These are phyloP conservation scores for Seira musarum DNA, from an alignment of 2,888 invertebrate genomes.

Conservation along the genomic window DNA sequence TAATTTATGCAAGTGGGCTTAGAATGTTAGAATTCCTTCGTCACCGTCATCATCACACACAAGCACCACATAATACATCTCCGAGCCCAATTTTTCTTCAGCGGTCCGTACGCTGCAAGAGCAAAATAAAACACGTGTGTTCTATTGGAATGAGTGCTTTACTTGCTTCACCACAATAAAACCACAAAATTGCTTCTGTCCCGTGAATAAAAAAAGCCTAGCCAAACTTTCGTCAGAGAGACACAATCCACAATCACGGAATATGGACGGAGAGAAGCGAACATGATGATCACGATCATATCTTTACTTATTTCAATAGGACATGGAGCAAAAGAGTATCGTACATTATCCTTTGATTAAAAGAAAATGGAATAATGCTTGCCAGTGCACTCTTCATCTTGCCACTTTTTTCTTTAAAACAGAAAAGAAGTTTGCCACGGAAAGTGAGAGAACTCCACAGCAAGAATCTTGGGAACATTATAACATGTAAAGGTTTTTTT, in stretches of 20 bases:
- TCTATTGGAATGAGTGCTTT: neutral
- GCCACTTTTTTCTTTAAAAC: neutral
- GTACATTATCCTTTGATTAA: neutral
- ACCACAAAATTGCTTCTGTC: neutral
- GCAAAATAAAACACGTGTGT: neutral
- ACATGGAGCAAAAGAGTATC: neutral
- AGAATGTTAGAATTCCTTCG: slow-evolving; percentile 15
- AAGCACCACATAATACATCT: neutral
- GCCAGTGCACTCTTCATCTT: neutral
- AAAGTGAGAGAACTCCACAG: neutral
- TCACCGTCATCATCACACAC: slow-evolving; percentile 13
- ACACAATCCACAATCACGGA: neutral
- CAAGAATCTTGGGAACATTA: neutral
- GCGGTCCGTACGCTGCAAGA: neutral
- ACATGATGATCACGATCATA: no score
- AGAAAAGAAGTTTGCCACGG: slow-evolving; percentile 1
- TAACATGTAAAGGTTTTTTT: neutral
- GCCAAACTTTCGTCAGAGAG: no score
- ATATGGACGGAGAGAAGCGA: neutral
- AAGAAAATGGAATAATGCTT: neutral
- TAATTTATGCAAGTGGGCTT: slow-evolving; percentile 31
- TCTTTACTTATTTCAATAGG: no score
- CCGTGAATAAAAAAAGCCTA: neutral
- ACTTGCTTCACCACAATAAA: neutral
- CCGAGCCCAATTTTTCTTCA: neutral